Base-by-base conservation (phyloP, 1,140 invertebrate species). In the Leguminivora glycinivorella region DNA sequence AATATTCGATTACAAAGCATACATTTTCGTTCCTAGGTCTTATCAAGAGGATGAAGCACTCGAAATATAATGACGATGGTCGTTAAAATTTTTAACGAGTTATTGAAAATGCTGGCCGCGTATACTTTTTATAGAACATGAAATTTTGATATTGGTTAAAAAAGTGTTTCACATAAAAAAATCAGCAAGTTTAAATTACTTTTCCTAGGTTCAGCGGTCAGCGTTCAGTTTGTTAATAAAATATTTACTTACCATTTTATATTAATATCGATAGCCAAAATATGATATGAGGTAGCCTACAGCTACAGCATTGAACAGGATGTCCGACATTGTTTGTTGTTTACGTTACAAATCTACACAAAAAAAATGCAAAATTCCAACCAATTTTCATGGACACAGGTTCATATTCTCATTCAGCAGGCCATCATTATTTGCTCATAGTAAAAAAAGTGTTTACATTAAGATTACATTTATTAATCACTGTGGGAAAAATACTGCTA, bases 151-250 rank as follows among this genome's bases (percentile, higher is more conserved):
- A 52, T 52, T n/a, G n/a, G n/a, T n/a, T n/a, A 52, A 52, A 52
- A 22, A 52, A n/a, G 1, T 14, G 40, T 43, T n/a, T 43, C 40
- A 17, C 14, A 43, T 52, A 6, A 52, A 52, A 52, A 52, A 52
- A 22, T 52, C 47, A 52, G 22, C 22, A 52, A 52, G 19, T 52
- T 52, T 22, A 9, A 52, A 52, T 52, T 52, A 52, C 47, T 52
- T 52, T 52, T 52, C 7, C 19, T 6, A 22, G 47, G 22, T n/a
- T n/a, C n/a, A 52, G 7, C 47, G 47, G 47, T 22, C 47, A 10
- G 47, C 47, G 17, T 52, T 17, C 47, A 52, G 19, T 52, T 52
- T 52, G 6, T 52, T 52, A 52, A 52, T 52, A 52, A 19, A 52
- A 52, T 52, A 52, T 52, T 17, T 22, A 19, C 47, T 52, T 22